Conservation (phyloP, 2,797 vertebrate genomes). For the Leptatherina wallacei region DNA sequence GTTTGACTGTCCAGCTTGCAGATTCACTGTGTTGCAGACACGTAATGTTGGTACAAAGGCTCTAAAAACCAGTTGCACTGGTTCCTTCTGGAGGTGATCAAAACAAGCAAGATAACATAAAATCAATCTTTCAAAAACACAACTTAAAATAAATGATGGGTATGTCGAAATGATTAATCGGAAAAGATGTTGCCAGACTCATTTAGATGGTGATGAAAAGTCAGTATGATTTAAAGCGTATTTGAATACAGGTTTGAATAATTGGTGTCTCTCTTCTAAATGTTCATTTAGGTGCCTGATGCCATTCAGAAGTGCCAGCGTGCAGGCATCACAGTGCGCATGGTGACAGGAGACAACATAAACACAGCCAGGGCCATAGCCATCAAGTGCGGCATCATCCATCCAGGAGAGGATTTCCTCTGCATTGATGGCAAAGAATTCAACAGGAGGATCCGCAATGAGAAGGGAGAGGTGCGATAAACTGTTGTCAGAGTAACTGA, state of each 20-base stretch:
- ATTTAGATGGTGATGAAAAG: background rate
- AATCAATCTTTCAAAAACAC: background rate
- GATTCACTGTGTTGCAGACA: background rate
- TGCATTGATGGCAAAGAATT: conserved; percentile 99
- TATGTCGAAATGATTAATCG: background rate
- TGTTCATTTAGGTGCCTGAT: conserved; percentile 89
- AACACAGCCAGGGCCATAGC: conserved; percentile 98
- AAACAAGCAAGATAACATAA: background rate
- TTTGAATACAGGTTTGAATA: conserved; percentile 1
- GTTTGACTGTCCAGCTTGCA: background rate
- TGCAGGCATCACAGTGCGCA: conserved; percentile 97
- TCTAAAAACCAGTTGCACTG: conserved; percentile 7
- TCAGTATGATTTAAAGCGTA: background rate
- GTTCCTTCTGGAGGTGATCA: conserved; percentile 1
- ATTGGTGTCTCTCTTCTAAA: background rate
- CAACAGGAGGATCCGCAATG: conserved; percentile 97
- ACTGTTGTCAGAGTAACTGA: conserved; percentile 6
- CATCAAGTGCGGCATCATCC: conserved; percentile 98
- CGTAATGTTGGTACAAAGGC: conserved; percentile 7
- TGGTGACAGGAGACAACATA: conserved; percentile 99
- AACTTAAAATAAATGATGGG: background rate
- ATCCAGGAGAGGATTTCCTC: conserved; percentile 96
- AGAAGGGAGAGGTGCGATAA: conserved; percentile 93
- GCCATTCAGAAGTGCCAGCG: conserved; percentile 96
- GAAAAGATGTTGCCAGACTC: background rate